phyloP scores from a whole-genome alignment of 2,888 invertebrate species.

The Pollenia amentaria region DNA sequence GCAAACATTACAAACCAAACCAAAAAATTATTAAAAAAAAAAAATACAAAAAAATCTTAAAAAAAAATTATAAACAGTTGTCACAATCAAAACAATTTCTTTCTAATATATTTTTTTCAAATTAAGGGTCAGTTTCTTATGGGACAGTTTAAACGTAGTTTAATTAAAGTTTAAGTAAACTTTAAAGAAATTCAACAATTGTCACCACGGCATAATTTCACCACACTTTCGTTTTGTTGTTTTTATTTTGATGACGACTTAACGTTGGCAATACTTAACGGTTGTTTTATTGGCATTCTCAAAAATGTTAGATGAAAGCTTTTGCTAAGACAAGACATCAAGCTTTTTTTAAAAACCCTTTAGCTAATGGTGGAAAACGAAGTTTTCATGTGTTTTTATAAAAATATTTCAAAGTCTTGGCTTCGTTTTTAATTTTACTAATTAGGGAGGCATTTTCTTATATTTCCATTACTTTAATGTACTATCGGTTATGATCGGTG shows the following conservation, averaged over 20 bases:
- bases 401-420: too few relatives aligned
- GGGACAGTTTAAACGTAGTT: conserved; percentile 66
- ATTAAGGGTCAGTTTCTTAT: conserved; percentile 72
- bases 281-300: conserved; percentile 60
- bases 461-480: too few relatives aligned
- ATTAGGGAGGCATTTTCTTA: too few relatives aligned
- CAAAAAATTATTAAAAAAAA: conserved; percentile 66
- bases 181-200: conserved; percentile 66
- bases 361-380: background rate
- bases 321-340: conserved; percentile 51
- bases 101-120: conserved; percentile 54
- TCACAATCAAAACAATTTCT: conserved; percentile 69
- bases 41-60: conserved; percentile 57
- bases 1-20: conserved; percentile 73
- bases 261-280: conserved; percentile 63
- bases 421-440: too few relatives aligned
- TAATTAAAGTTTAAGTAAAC: conserved; percentile 65
- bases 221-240: conserved; percentile 69
- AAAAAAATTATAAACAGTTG: conserved; percentile 66
- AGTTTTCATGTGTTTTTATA: too few relatives aligned
- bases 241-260: conserved; percentile 62
- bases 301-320: conserved; percentile 25
- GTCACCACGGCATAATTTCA: conserved; percentile 69
- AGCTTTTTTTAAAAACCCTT: background rate
- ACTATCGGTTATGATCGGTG: too few relatives aligned